Evolutionary conservation across 2,113 vertebrate species (phyloP), one percentile per base, ranked within the genome.

Genomic region (Hyperoodon ampullatus): DNA sequence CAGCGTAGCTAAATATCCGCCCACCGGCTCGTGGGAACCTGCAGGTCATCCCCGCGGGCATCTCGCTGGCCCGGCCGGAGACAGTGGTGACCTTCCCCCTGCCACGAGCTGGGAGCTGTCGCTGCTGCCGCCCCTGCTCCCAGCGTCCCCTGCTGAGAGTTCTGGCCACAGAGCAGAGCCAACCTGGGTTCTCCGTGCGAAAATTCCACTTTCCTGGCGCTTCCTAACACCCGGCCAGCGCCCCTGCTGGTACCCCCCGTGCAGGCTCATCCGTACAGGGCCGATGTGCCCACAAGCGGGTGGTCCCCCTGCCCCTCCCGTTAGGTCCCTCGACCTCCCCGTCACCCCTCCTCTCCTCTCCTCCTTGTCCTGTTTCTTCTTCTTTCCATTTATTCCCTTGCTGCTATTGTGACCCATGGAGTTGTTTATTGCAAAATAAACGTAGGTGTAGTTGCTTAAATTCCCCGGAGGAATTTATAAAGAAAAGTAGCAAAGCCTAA

Each of bases 401-500:
- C 47, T 66, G 55, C 47, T 9, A 6, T 4, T 21, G 68, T 60
- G 47, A 44, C 28, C 81, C 63, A 15, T 2, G 50, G 35, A 74
- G 8, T 5, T 90, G 23, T 82, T 95, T 70, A 42, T 4, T 71
- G 39, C 47, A 68, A 84, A 85, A 58, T 28, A 92, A 85, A 87
- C 5, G 16, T 66, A 70, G 65, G 70, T 78, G 94, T 92, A 3
- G 50, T 30, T 28, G 65, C 78, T 72, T 66, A 13, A 50, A 50
- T 39, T 33, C 50, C 35, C 50, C n/a, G 75, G 23, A 82, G 9
- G 44, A 94, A 96, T 21, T 0, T 68, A 86, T 35, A 94, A 81
- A 81, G 75, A 74, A 97, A 96, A 96, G 58, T 26, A 97, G 60
- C 21, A 93, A 68, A 84, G 58, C 87, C 85, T 82, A 66, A 74